Conservation (phyloP, 2,888 invertebrate genomes). For the Lepidocyrtinus sp. region DNA sequence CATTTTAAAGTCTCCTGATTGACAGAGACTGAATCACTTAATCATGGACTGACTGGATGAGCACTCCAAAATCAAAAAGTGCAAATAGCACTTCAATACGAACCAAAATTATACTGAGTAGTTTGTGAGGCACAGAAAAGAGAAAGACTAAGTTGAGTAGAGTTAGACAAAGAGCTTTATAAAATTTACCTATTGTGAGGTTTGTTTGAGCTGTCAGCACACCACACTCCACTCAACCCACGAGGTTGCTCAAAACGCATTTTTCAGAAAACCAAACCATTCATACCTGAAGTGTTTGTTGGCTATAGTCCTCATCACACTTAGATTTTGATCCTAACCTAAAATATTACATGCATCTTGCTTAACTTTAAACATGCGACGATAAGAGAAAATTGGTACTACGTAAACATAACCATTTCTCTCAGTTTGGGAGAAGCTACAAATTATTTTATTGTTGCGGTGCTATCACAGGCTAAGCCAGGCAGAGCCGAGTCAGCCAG, state of each 20-base stretch:
- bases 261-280: too few relatives aligned
- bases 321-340: not conserved
- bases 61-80: not conserved
- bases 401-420: too few relatives aligned
- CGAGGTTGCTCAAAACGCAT: too few relatives aligned
- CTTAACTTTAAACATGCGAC: not conserved
- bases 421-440: too few relatives aligned
- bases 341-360: not conserved
- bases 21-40: too few relatives aligned
- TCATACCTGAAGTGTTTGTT: too few relatives aligned
- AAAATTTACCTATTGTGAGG: too few relatives aligned
- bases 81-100: not conserved
- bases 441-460: too few relatives aligned
- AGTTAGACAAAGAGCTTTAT: not conserved
- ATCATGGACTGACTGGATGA: constrained; percentile 34
- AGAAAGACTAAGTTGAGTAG: not conserved
- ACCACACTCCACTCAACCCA: too few relatives aligned
- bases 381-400: too few relatives aligned
- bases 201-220: not conserved
- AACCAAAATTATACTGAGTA: not conserved
- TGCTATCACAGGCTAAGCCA: not conserved
- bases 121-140: not conserved
- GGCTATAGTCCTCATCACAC: too few relatives aligned
- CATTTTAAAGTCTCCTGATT: not conserved
- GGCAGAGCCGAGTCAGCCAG: not conserved